These are phyloP conservation scores for Bufo bufo DNA, from an alignment of 2,113 vertebrate genomes.

Conservation along the genomic window DNA sequence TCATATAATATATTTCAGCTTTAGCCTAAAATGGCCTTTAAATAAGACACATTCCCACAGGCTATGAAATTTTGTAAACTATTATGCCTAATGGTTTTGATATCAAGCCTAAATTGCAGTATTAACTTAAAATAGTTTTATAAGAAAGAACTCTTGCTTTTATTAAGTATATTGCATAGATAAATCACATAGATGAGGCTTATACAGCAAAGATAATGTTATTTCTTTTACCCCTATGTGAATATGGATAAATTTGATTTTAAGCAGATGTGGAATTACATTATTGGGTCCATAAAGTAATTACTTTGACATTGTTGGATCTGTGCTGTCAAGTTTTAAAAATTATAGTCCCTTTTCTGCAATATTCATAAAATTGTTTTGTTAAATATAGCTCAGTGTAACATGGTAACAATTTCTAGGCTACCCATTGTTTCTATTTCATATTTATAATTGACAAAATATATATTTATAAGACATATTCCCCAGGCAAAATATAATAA, in stretches of 20 bases:
- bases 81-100: slow-evolving; percentile 7
- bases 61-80: slow-evolving; percentile 29
- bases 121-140: slow-evolving; percentile 32
- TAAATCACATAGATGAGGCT: slow-evolving; percentile 23
- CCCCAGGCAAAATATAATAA: not conserved
- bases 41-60: not conserved
- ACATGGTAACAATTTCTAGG: not conserved
- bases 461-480: not conserved
- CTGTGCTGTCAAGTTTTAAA: slow-evolving; percentile 2
- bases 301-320: slow-evolving; percentile 49
- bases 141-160: slow-evolving; percentile 12
- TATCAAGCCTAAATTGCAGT: slow-evolving; percentile 21
- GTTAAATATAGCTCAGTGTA: slow-evolving; percentile 13
- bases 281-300: slow-evolving; percentile 44
- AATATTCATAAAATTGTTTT: slow-evolving; percentile 5
- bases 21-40: not conserved
- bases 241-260: slow-evolving; percentile 42
- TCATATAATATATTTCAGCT: not conserved
- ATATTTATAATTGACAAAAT: not conserved
- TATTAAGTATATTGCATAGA: slow-evolving; percentile 16
- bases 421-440: not conserved
- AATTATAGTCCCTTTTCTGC: not conserved
- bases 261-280: slow-evolving; percentile 35
- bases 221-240: slow-evolving; percentile 9
- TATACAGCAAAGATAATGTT: slow-evolving; percentile 19